These are phyloP conservation scores for Megaceryle maxima DNA, from an alignment of 2,113 vertebrate species.

Conservation along the genomic window DNA sequence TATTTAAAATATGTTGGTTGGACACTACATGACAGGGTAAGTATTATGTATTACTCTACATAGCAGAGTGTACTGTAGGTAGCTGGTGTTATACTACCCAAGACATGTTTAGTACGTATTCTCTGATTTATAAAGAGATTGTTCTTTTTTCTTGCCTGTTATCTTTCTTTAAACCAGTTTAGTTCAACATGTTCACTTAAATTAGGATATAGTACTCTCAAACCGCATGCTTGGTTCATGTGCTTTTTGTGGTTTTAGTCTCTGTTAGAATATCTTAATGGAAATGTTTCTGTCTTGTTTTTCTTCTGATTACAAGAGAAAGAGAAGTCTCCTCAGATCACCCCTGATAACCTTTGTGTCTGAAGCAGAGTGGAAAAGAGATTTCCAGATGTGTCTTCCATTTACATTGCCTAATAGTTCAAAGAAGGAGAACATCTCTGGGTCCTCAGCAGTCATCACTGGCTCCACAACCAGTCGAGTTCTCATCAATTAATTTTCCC, in stretches of 20 bases:
- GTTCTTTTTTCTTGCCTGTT: background rate
- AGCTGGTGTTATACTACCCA: background rate
- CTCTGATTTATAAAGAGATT: background rate
- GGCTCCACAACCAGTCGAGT: background rate
- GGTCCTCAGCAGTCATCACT: background rate
- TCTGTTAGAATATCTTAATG: background rate
- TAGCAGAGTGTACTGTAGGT: background rate
- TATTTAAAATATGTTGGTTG: conserved; percentile 99
- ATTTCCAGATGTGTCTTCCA: background rate
- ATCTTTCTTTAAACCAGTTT: background rate
- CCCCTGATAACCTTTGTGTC: background rate
- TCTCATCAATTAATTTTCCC: background rate
- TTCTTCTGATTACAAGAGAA: background rate
- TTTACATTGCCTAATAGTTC: background rate
- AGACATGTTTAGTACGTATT: background rate
- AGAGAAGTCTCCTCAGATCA: background rate
- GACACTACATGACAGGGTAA: conserved; percentile 97
- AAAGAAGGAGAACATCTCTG: background rate
- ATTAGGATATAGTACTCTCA: background rate
- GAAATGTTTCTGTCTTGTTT: background rate
- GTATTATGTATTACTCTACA: conserved; percentile 39
- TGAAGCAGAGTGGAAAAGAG: background rate
- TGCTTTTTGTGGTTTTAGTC: background rate
- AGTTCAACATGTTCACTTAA: background rate
- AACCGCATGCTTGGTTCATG: background rate